Evolutionary conservation across 2,113 vertebrate species (phyloP).

Genomic region (Sula dactylatra): DNA sequence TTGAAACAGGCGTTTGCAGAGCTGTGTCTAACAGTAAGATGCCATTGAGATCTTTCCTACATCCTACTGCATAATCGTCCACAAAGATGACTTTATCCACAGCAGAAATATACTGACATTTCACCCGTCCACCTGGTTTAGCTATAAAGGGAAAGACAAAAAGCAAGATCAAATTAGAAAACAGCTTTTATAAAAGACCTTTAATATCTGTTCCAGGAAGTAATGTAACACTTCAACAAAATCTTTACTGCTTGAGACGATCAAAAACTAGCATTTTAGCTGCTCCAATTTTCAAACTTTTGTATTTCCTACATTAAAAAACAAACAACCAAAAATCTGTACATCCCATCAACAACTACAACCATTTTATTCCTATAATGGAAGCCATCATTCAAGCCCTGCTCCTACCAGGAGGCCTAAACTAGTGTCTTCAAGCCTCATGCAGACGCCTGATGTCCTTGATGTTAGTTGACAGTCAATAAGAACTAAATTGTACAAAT

Average conservation of each 20-base stretch:
- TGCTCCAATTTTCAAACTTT: background rate
- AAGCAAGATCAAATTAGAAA: background rate
- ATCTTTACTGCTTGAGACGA: background rate
- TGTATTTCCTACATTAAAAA: background rate
- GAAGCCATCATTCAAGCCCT: background rate
- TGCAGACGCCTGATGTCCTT: background rate
- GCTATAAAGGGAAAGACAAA: constrained; percentile 75
- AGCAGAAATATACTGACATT: constrained; percentile 97
- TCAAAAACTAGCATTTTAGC: background rate
- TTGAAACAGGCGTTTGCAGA: constrained; percentile 94
- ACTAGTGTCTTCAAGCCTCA: background rate
- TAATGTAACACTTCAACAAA: background rate
- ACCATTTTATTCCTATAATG: background rate
- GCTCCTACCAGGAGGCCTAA: background rate
- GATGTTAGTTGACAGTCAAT: background rate
- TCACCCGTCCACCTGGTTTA: constrained; percentile 93
- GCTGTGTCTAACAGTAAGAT: constrained; percentile 97
- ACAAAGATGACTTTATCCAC: constrained; percentile 99
- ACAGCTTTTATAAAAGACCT: background rate
- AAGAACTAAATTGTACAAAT: background rate
- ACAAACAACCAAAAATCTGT: background rate
- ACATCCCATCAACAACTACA: background rate
- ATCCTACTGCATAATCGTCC: constrained; percentile 97
- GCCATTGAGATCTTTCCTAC: constrained; percentile 97
- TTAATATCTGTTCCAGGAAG: background rate